These are phyloP conservation scores for Stenolophus ochropezus DNA, from an alignment of 2,888 invertebrate genomes.

Conservation along the genomic window DNA sequence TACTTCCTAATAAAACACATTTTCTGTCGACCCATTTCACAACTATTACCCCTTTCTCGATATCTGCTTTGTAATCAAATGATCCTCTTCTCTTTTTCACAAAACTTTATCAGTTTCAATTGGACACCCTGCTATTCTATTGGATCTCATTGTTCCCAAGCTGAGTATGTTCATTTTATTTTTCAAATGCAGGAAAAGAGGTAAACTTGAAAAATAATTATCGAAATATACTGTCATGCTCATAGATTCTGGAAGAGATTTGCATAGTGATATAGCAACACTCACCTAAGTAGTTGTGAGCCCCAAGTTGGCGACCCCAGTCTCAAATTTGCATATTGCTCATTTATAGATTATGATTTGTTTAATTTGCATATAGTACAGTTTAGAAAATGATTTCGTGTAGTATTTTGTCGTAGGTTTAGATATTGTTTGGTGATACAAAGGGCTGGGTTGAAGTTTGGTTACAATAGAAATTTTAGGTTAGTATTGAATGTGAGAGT, in stretches of 20 bases:
- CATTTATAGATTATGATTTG: no score
- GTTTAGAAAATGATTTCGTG: no score
- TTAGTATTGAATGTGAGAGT: no score
- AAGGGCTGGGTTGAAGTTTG: no score
- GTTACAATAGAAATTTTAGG: no score
- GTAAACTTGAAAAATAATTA: slow-evolving; percentile 62
- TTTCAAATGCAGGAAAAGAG: slow-evolving; percentile 46
- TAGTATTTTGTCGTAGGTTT: no score
- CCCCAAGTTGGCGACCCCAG: no score
- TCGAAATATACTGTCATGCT: slow-evolving; percentile 63
- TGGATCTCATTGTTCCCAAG: slow-evolving; percentile 50
- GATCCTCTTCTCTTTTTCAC: slow-evolving; percentile 58
- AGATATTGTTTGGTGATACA: no score
- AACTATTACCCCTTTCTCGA: slow-evolving; percentile 59
- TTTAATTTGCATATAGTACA: no score
- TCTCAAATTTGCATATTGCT: no score
- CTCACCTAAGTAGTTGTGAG: no score
- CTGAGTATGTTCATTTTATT: slow-evolving; percentile 31
- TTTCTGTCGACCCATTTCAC: slow-evolving; percentile 64
- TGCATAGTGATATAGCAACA: slow-evolving; percentile 52
- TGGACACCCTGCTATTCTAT: slow-evolving; percentile 47
- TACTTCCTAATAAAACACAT: slow-evolving; percentile 63
- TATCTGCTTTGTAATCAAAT: slow-evolving; percentile 59
- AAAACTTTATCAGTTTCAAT: slow-evolving; percentile 54
- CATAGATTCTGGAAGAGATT: slow-evolving; percentile 56